phyloP scores from a whole-genome alignment of 2,888 invertebrate species.

The Prenolepis imparis region DNA sequence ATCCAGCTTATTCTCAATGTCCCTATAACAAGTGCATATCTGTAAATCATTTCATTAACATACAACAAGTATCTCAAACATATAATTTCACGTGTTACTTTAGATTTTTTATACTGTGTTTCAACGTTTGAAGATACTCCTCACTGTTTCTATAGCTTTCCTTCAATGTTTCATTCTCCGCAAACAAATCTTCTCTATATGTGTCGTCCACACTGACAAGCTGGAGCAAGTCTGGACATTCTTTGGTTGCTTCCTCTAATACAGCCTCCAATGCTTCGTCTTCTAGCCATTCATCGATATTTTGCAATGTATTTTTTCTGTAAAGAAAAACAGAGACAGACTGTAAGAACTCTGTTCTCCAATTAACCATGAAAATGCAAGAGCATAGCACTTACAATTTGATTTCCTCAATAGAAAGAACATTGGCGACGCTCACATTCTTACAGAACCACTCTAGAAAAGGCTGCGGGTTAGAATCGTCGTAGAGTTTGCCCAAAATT shows the following conservation, averaged over 20 bases:
- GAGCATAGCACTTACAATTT: constrained; percentile 75
- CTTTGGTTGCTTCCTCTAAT: constrained; percentile 74
- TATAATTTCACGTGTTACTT: constrained; percentile 64
- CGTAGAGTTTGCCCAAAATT: constrained; percentile 78
- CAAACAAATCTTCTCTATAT: constrained; percentile 62
- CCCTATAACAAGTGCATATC: constrained; percentile 64
- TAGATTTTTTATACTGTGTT: constrained; percentile 75
- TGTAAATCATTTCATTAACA: background rate
- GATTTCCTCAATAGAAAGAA: constrained; percentile 79
- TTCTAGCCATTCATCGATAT: constrained; percentile 77
- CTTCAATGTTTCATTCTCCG: constrained; percentile 73
- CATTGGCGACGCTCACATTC: constrained; percentile 79
- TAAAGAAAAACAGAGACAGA: constrained; percentile 32
- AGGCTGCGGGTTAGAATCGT: constrained; percentile 77
- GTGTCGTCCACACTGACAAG: constrained; percentile 69
- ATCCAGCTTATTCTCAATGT: constrained; percentile 71
- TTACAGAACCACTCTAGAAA: constrained; percentile 83
- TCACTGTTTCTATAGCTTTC: constrained; percentile 76
- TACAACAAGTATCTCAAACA: background rate
- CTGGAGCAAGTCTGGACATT: constrained; percentile 80
- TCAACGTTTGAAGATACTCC: constrained; percentile 75
- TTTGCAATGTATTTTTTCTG: constrained; percentile 78
- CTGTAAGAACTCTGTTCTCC: background rate
- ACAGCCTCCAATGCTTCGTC: constrained; percentile 78
- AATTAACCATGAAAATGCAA: background rate